Percentiles rank a stretch among this genome's conserved stretches.
phyloP scores from a whole-genome alignment of 2,797 vertebrate genomes.

The Takifugu rubripes region DNA sequence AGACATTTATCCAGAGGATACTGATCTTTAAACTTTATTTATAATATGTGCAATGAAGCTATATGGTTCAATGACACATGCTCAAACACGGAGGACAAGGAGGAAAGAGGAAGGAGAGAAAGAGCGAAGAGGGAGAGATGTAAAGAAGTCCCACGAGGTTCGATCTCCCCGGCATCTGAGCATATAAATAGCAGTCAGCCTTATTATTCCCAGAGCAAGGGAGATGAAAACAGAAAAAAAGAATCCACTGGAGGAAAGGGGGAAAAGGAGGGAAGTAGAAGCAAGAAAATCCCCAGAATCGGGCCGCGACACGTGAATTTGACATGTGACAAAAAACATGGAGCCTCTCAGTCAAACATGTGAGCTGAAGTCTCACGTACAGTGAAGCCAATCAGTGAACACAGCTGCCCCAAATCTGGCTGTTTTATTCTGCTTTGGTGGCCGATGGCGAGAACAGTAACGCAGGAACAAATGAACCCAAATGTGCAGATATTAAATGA shows the following conservation, averaged over 20 bases:
- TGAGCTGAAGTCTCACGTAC: not conserved
- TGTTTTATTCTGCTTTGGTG: not conserved
- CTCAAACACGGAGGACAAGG: conserved; percentile 29
- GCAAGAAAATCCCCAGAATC: conserved; percentile 43
- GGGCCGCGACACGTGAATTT: conserved; percentile 44
- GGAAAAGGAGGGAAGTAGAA: conserved; percentile 37
- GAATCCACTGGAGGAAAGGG: conserved; percentile 42
- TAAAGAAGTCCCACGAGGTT: conserved; percentile 64
- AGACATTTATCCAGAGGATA: not conserved
- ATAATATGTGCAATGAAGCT: not conserved
- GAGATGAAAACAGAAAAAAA: conserved; percentile 52
- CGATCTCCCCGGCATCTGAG: conserved; percentile 71
- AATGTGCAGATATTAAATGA: too few relatives aligned
- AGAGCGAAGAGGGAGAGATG: conserved; percentile 49
- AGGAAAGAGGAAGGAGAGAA: conserved; percentile 16
- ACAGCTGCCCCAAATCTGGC: too few relatives aligned
- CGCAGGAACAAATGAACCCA: not conserved
- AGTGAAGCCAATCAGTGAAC: too few relatives aligned
- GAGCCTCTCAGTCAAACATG: not conserved
- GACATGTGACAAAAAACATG: conserved; percentile 16
- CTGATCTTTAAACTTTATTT: not conserved
- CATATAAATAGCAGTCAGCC: conserved; percentile 73
- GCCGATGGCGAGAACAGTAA: too few relatives aligned
- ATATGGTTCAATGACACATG: conserved; percentile 35
- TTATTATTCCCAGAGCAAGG: conserved; percentile 70